Base-by-base conservation (phyloP, 2,888 invertebrate species). In the Nasonovia ribisnigri region DNA sequence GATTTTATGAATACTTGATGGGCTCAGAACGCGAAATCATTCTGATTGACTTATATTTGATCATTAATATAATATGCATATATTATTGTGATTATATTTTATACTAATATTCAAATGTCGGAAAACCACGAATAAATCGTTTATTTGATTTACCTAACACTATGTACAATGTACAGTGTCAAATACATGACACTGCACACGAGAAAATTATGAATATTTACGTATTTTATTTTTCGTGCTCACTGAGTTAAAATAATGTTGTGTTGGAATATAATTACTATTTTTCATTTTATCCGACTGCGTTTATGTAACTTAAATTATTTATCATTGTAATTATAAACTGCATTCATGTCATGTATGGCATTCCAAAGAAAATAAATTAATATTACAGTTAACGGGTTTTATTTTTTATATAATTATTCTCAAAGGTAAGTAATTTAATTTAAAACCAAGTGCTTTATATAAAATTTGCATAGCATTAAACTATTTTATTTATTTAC, bases 301-400 rank as follows among this genome's bases (percentile, higher is more conserved):
- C 43, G 13, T 43, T 84, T 43, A 43, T 84, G 42, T 84, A 84
- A 77, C 77, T 36, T 77, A 36, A 77, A 77, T 43, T 84, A 84
- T 43, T 84, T 84, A 43, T 43, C 84, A 84, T 84, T 84, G 26
- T 84, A 84, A 84, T 84, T 84, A 43, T 84, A 84, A 84, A 84
- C 84, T 42, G 29, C 84, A 84, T 43, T 84, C 84, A 43, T 43
- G 26, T 43, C 43, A 84, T 84, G 11, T 84, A 43, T 43, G 43
- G 43, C 10, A 42, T 84, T 84, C 84, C 84, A 43, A 84, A 84
- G 84, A 84, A 84, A 84, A 43, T 84, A 84, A 84, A 84, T 84
- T 43, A 84, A 84, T 43, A 84, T 84, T 43, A 43, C 43, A 84
- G 29, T 84, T 43, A 43, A 84, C 84, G 3, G 43, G 10, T 11